Percentiles rank a stretch among this genome's conserved stretches.
Evolutionary conservation across 2,888 invertebrate genomes (phyloP).

Genomic region (Latrodectus elegans): DNA sequence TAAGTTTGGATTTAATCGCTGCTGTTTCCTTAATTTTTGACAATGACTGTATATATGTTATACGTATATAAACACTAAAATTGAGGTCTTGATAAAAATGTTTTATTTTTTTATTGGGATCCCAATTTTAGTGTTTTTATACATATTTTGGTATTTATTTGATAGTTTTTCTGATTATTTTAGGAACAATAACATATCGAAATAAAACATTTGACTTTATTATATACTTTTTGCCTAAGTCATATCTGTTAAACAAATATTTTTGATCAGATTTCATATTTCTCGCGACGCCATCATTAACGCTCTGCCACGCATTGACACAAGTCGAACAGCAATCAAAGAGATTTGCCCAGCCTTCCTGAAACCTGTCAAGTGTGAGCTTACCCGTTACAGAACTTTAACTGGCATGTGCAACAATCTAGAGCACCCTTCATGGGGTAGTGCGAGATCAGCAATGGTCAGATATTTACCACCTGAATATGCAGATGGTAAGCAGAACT

Average conservation of each 20-base stretch:
- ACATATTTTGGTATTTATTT: too few species aligned
- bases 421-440: conserved; percentile 91
- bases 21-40: too few species aligned
- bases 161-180: too few species aligned
- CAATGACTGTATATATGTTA: too few species aligned
- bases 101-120: too few species aligned
- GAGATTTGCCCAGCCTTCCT: conserved; percentile 91
- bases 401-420: conserved; percentile 93
- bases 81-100: too few species aligned
- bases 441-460: conserved; percentile 88
- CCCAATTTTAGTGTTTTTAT: too few species aligned
- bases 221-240: too few species aligned
- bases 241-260: background rate
- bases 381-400: conserved; percentile 89
- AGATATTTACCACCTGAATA: conserved; percentile 87
- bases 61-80: too few species aligned
- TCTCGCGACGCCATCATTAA: conserved; percentile 91
- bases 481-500: conserved; percentile 79
- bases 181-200: too few species aligned
- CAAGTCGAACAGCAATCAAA: conserved; percentile 88
- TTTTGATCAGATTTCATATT: conserved; percentile 83
- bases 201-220: too few species aligned
- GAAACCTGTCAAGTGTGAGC: conserved; percentile 89
- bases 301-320: conserved; percentile 89
- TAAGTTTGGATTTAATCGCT: too few species aligned